phyloP scores from a whole-genome alignment of 37 sponge, comb jelly and placozoan genomes.

The Spongilla lacustris region DNA sequence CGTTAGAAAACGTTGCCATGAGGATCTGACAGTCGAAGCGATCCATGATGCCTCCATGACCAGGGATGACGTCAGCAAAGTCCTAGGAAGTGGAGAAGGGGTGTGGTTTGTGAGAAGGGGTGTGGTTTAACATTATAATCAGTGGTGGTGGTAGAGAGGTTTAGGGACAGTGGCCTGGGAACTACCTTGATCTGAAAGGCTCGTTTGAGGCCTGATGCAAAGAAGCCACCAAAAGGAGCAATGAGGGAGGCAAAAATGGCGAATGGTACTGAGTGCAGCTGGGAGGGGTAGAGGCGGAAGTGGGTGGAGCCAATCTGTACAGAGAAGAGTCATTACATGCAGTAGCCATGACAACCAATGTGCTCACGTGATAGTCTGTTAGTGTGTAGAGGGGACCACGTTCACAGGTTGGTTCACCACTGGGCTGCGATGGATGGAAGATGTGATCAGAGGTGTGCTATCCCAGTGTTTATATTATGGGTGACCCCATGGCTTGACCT shows the following conservation, averaged over 20 bases:
- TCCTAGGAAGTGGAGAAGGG: constrained; percentile 67
- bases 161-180: background rate
- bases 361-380: constrained; percentile 31
- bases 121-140: too few species aligned
- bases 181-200: constrained; percentile 93
- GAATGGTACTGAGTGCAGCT: constrained; percentile 86
- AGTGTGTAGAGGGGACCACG: constrained; percentile 23
- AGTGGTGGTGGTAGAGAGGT: too few species aligned
- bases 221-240: constrained; percentile 99
- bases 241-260: constrained; percentile 94
- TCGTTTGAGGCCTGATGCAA: constrained; percentile 98
- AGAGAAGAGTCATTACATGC: background rate
- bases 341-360: background rate
- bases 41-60: constrained; percentile 97
- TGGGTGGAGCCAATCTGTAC: constrained; percentile 22
- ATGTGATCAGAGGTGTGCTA: background rate
- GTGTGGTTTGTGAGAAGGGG: background rate
- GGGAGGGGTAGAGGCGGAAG: constrained; percentile 74
- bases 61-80: constrained; percentile 96
- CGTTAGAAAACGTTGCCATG: constrained; percentile 94
- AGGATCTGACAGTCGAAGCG: constrained; percentile 97
- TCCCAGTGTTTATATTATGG: too few species aligned
- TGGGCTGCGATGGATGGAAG: constrained; percentile 1
- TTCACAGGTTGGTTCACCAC: constrained; percentile 18
- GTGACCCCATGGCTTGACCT: too few species aligned